These are phyloP conservation scores for Agrotis exclamationis DNA, from an alignment of 2,888 invertebrate genomes.

Conservation along the genomic window DNA sequence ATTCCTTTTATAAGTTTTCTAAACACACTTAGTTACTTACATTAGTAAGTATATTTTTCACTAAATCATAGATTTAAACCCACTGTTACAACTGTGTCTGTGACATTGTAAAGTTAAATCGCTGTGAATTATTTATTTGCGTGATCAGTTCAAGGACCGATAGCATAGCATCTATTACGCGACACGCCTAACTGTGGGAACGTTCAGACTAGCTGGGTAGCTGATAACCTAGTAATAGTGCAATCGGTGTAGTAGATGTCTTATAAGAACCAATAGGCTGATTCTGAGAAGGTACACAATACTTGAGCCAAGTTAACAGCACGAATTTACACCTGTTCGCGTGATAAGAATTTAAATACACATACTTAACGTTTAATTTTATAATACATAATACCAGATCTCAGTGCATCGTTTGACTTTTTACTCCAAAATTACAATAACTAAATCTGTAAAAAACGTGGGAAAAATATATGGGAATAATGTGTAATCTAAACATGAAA, in stretches of 20 bases:
- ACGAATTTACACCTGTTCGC: background rate
- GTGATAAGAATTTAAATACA: background rate
- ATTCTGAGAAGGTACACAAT: background rate
- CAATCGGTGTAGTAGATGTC: background rate
- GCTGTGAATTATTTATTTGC: conserved; percentile 55
- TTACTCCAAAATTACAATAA: no score
- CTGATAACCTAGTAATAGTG: conserved; percentile 8
- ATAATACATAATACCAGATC: no score
- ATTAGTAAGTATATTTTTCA: no score
- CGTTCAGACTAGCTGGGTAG: conserved; percentile 1
- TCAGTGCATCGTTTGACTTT: no score
- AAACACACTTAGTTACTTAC: background rate
- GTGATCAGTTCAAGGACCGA: conserved; percentile 62
- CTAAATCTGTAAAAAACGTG: no score
- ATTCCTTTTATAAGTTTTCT: no score
- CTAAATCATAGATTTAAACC: background rate
- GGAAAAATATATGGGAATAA: no score
- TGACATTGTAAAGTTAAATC: conserved; percentile 24
- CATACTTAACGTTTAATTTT: no score
- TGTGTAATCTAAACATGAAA: no score
- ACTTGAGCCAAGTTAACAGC: background rate
- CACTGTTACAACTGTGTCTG: conserved; percentile 5
- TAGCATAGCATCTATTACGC: conserved; percentile 43
- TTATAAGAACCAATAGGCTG: conserved; percentile 5
- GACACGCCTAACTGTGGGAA: conserved; percentile 52